A percentile compares a stretch with the other conserved stretches of the same genome.
phyloP scores from a whole-genome alignment of 2,113 vertebrate species.

The Vidua macroura region DNA sequence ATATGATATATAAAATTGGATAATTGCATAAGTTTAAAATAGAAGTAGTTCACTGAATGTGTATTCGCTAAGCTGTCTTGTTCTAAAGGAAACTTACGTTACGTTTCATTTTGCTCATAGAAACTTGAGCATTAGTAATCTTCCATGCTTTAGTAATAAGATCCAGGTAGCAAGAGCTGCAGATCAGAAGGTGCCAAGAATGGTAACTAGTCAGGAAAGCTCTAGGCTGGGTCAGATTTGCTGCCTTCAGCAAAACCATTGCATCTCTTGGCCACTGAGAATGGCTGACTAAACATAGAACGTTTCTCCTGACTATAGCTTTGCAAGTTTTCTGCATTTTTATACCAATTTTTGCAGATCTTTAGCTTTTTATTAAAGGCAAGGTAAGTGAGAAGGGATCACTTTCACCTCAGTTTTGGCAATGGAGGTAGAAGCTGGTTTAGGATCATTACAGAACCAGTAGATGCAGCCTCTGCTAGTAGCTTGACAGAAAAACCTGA shows the following conservation, averaged over 20 bases:
- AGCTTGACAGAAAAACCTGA: background rate
- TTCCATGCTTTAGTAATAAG: conserved; percentile 22
- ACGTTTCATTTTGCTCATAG: conserved; percentile 23
- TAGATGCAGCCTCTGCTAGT: background rate
- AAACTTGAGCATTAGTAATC: conserved; percentile 31
- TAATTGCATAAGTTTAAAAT: conserved; percentile 15
- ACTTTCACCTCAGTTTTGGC: background rate
- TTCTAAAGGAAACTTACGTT: conserved; percentile 11
- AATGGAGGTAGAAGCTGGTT: background rate
- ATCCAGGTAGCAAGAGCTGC: conserved; percentile 22
- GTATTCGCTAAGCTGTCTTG: background rate
- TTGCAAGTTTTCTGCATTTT: background rate
- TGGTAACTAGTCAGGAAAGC: background rate
- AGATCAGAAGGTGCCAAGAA: conserved; percentile 32
- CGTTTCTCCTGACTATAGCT: background rate
- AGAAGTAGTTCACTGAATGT: background rate
- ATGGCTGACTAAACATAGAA: background rate
- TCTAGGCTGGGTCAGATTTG: background rate
- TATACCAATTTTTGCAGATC: background rate
- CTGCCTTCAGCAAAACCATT: conserved; percentile 39
- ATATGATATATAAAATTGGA: background rate
- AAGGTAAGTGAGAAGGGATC: background rate
- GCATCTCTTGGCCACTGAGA: background rate
- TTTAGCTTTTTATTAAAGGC: background rate
- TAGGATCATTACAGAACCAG: background rate